phyloP scores from a whole-genome alignment of 2,888 invertebrate species.

The Chironomus tentans region DNA sequence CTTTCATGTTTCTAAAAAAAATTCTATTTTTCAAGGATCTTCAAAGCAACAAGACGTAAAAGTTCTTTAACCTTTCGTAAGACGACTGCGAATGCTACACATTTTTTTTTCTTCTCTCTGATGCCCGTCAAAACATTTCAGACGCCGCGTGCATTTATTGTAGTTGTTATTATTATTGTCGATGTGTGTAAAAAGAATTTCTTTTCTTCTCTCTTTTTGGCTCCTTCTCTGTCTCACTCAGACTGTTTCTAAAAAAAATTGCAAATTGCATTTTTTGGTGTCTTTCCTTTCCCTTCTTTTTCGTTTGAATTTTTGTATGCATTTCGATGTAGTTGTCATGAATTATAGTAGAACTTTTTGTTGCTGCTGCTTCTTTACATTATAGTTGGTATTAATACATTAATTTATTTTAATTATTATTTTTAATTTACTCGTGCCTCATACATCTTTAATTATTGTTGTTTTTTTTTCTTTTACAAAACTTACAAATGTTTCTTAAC shows the following conservation, averaged over 20 bases:
- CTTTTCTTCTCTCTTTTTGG: neutral
- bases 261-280: neutral
- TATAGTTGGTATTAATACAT: too few relatives aligned
- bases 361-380: neutral
- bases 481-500: too few relatives aligned
- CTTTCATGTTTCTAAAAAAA: too few relatives aligned
- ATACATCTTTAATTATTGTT: too few relatives aligned
- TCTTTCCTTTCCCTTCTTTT: neutral
- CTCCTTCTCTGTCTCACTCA: neutral
- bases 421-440: too few relatives aligned
- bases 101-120: neutral
- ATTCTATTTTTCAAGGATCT: neutral
- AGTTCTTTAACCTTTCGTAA: neutral
- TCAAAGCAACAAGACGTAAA: neutral
- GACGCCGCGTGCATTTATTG: neutral
- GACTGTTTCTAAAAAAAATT: neutral
- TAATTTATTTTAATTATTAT: too few relatives aligned
- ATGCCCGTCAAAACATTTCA: neutral
- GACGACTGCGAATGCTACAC: neutral
- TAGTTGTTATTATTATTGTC: neutral
- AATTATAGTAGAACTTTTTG: neutral
- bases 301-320: neutral
- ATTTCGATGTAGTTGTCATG: neutral
- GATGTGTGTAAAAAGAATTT: neutral
- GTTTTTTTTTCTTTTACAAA: too few relatives aligned